Conservation (phyloP, 2,113 vertebrate species). For the Tragelaphus buxtoni region DNA sequence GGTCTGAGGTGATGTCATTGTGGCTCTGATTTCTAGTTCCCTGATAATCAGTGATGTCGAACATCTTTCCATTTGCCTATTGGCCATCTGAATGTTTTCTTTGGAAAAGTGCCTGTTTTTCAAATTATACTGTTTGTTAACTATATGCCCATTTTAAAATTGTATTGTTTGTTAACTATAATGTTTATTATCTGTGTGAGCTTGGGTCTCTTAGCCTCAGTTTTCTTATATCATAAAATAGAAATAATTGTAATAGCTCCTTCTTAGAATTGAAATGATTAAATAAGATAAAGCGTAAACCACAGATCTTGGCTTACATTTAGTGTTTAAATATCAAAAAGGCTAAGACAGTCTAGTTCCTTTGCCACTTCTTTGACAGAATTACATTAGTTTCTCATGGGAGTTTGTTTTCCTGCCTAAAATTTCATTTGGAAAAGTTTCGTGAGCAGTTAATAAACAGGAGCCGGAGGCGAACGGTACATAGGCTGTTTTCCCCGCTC, state of each 20-base stretch:
- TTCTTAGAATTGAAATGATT: not conserved
- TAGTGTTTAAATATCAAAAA: not conserved
- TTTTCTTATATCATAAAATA: not conserved
- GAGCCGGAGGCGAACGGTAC: not conserved
- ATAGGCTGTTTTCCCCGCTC: not conserved
- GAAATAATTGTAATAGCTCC: not conserved
- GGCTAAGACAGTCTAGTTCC: not conserved
- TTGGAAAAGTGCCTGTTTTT: not conserved
- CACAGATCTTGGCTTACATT: not conserved
- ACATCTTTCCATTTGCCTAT: not conserved
- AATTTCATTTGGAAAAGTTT: not conserved
- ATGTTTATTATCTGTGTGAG: not conserved
- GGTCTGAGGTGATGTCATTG: not conserved
- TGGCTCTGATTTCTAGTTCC: not conserved
- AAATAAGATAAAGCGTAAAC: not conserved
- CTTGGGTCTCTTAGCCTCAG: not conserved
- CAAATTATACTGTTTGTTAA: not conserved
- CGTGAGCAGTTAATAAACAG: not conserved
- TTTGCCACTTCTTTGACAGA: not conserved
- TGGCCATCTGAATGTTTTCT: not conserved
- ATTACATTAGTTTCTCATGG: not conserved
- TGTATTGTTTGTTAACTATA: not conserved
- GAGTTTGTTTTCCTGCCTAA: not conserved
- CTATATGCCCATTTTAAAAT: not conserved
- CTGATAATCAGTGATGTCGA: not conserved